Base-by-base conservation (phyloP, 1,140 invertebrate species). In the Harpegnathos saltator region DNA sequence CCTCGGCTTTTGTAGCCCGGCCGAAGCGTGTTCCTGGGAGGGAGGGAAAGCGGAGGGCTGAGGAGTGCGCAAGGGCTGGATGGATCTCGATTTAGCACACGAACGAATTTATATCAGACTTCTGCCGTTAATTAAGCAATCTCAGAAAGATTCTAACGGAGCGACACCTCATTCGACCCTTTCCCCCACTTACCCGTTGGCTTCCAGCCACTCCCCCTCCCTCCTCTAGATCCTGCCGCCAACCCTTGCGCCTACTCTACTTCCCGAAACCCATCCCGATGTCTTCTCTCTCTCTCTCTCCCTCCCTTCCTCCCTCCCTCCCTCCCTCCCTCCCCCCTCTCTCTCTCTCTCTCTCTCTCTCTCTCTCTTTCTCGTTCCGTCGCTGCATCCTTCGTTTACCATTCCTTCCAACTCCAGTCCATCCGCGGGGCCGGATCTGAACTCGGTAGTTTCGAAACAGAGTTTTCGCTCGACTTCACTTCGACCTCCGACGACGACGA, bases 91-190 rank as follows among this genome's bases (percentile, higher is more conserved):
- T 88, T 88, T 88, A 85, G 54, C 66, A 63, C 62, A 78, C 58
- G 77, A 78, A 82, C 77, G 44, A 85, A 88, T 88, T 88, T 88
- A 88, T 85, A 88, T 59, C 66, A 69, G 73, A 85, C 83, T 83
- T 88, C 72, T 85, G 66, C 59, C 33, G 72, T 88, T 88, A 85
- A 88, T 88, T 88, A 88, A 88, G 66, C 86, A 82, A 88, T 88
- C 61, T 77, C 56, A 75, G 72, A 87, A 85, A 88, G 83, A 80
- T 88, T 88, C 65, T 85, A 78, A 78, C 73, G 62, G 78, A 71
- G 22, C 68, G 29, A 58, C 63, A 59, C 50, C 68, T 50, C 52
- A 48, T 77, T 83, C 84, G 66, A 54, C 19, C 12, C 11, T 3
- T 33, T 54, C 61, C 17, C 12, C 24, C 22, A 38, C 11, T 33